A percentile compares a stretch with the other conserved stretches of the same genome.
Conservation (phyloP, 2,797 vertebrate species). For the Phrynocephalus vlangalii region DNA sequence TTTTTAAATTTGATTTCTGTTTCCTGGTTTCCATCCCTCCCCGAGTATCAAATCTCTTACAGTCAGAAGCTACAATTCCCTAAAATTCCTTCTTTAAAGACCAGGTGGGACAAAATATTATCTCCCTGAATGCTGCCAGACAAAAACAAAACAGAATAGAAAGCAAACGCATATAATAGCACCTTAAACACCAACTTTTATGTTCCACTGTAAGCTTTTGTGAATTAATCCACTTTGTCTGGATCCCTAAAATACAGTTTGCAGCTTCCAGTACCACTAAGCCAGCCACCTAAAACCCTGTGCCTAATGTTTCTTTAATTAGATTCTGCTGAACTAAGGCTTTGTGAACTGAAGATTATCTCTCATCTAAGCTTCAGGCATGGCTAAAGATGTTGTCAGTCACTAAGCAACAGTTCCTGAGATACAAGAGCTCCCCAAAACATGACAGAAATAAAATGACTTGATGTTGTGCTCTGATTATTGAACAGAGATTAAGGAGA, state of each 20-base stretch:
- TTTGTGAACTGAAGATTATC: slow-evolving; percentile 8
- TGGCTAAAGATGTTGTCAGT: slow-evolving; percentile 8
- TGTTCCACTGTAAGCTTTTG: too few relatives aligned
- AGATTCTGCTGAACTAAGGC: slow-evolving; percentile 11
- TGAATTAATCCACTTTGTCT: too few relatives aligned
- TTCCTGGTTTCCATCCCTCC: background rate
- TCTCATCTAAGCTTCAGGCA: slow-evolving; percentile 16
- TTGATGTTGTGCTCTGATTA: background rate
- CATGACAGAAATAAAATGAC: background rate
- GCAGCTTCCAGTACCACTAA: background rate
- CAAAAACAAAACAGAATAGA: too few relatives aligned
- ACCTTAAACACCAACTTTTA: too few relatives aligned
- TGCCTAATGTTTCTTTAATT: slow-evolving; percentile 9
- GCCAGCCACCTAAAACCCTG: background rate
- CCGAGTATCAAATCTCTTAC: background rate
- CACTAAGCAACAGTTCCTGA: slow-evolving; percentile 1
- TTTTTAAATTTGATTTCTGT: background rate
- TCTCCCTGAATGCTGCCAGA: background rate
- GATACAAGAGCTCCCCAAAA: background rate
- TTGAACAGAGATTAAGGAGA: background rate
- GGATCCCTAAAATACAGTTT: too few relatives aligned
- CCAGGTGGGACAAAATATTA: background rate
- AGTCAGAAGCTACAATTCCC: background rate
- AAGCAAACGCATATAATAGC: too few relatives aligned
- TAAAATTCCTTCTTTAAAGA: background rate